Conservation (phyloP, 1,140 invertebrate genomes). For the Papilio helenus region DNA sequence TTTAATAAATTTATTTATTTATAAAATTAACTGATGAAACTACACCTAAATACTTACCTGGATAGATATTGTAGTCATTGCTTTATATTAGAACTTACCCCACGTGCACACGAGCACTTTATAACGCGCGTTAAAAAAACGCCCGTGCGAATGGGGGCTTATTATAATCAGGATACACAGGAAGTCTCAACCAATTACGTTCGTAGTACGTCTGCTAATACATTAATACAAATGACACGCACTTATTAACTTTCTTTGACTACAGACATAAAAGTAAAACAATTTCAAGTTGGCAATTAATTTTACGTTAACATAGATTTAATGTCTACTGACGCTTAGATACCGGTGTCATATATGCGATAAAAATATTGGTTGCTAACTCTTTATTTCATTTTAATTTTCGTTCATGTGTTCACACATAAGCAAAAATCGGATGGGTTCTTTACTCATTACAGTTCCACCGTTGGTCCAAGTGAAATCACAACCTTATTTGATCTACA, state of each 20-base stretch:
- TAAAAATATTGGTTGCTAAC: neutral
- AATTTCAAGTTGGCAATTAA: neutral
- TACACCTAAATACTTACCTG: neutral
- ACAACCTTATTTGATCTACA: constrained; percentile 19
- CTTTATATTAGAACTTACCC: neutral
- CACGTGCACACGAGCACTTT: too few relatives aligned
- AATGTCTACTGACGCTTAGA: neutral
- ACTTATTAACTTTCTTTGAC: neutral
- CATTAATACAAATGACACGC: neutral
- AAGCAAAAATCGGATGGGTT: neutral
- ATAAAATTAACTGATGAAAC: neutral
- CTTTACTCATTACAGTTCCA: neutral
- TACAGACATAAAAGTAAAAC: neutral
- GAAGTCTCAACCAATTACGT: constrained; percentile 1
- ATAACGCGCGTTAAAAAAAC: too few relatives aligned
- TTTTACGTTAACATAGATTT: neutral
- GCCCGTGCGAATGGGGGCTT: too few relatives aligned
- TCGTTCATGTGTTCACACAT: neutral
- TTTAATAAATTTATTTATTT: neutral
- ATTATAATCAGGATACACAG: neutral
- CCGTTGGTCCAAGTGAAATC: neutral
- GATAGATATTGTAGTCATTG: neutral
- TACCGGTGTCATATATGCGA: neutral
- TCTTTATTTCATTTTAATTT: neutral
- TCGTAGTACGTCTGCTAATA: constrained; percentile 4